Evolutionary conservation across 2,888 invertebrate species (phyloP), one percentile per base, ranked within the genome.

Genomic region (Drosophila colorata): DNA sequence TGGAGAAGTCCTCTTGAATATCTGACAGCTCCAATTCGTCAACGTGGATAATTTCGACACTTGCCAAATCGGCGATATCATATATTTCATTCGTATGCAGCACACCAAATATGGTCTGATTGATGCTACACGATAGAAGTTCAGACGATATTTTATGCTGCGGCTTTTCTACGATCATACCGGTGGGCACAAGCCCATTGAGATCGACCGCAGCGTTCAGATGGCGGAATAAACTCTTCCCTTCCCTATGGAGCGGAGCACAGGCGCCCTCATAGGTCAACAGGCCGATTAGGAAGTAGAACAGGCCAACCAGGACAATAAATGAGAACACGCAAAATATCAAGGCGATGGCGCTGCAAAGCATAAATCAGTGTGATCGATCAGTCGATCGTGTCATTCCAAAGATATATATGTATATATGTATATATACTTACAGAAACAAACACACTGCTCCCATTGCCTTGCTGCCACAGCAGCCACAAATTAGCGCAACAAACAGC

Each of bases 391-490:
- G 20, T 28, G 20, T 3, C 28, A 20, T 20, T 20, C 20, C 20
- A 20, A 20, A 2, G 2, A 20, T 20, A 20, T 2, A 20, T 20
- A 3, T 4, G 25, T 25, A 25, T 25, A 5, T n/a, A 5, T 25
- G 5, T 25, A 20, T 20, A 1, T 20, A 1, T 9, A 33, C 94
- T 93, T 92, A 97, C 97, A 96, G 94, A 93, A 97, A 95, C 65
- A 98, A 94, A 84, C 96, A 96, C 76, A 95, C 93, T 56, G 97
- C 95, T 58, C 98, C 98, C 38, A 96, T 94, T 57, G 96, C 97
- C 92, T 97, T 96, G 92, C 96, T 97, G 92, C 97, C 98, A 92
- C 97, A 98, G 89, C 97, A 95, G 63, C 98, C 98, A 91, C 97
- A 98, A 87, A 97, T 93, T 58, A 98, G 93, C 1, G 98, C 98